phyloP scores from a whole-genome alignment of 2,888 invertebrate genomes.

The Orchestes rusci region DNA sequence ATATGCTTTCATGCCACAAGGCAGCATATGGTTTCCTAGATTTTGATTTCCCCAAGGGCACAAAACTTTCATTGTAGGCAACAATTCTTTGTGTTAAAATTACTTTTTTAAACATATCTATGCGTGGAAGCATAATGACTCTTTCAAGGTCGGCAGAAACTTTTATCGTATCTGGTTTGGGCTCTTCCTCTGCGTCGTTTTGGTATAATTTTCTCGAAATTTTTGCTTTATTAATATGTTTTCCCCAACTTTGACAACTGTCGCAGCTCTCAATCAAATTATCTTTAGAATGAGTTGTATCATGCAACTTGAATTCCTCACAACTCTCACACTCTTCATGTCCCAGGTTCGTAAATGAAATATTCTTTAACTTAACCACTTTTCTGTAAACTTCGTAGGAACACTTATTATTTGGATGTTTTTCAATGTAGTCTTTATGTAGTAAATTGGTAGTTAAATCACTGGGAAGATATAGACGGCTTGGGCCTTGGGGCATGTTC shows the following conservation, averaged over 20 bases:
- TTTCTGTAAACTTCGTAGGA: constrained; percentile 9
- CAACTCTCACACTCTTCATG: constrained; percentile 10
- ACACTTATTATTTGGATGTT: neutral
- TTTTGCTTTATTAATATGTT: neutral
- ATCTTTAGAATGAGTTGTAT: neutral
- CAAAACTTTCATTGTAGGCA: constrained; percentile 12
- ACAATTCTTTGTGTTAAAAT: constrained; percentile 8
- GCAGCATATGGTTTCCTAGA: constrained; percentile 3
- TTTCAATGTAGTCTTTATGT: neutral
- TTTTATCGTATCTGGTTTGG: constrained; percentile 1
- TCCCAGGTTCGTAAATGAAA: constrained; percentile 9
- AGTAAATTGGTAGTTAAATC: neutral
- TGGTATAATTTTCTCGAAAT: neutral
- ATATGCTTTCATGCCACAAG: constrained; percentile 9
- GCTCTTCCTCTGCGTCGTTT: neutral
- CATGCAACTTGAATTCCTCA: constrained; percentile 1
- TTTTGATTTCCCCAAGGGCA: constrained; percentile 8
- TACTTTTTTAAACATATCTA: constrained; percentile 11
- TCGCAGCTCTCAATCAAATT: neutral
- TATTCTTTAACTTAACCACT: constrained; percentile 4
- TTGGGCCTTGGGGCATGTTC: neutral
- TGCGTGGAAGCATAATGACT: constrained; percentile 9
- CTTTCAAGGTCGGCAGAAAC: constrained; percentile 1
- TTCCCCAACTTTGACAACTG: neutral
- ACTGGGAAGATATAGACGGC: neutral